Evolutionary conservation across 2,797 vertebrate genomes (phyloP).

Genomic region (Vipera latastei): DNA sequence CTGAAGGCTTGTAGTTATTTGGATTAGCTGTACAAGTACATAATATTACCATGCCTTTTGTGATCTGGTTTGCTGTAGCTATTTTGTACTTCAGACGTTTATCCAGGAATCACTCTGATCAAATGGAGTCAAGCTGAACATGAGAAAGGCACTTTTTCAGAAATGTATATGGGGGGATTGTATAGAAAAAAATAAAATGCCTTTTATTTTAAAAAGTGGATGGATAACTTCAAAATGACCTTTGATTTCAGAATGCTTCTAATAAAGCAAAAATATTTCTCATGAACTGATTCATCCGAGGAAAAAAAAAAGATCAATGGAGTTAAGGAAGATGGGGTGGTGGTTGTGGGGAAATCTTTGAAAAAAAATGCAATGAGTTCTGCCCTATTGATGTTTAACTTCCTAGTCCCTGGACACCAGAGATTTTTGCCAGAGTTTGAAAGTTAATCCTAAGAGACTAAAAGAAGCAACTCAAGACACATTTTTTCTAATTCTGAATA

Average conservation of each 20-base stretch:
- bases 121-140: slow-evolving; percentile 23
- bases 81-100: slow-evolving; percentile 46
- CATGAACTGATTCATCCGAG: slow-evolving; percentile 36
- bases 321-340: too few relatives aligned
- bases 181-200: neutral
- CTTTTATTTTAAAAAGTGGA: neutral
- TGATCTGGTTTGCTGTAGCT: slow-evolving; percentile 38
- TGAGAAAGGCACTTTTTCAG: slow-evolving; percentile 18
- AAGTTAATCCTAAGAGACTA: neutral
- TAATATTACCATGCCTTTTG: slow-evolving; percentile 39
- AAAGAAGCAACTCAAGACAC: neutral
- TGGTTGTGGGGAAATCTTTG: neutral
- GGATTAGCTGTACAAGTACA: slow-evolving; percentile 49
- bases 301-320: slow-evolving; percentile 24
- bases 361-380: neutral
- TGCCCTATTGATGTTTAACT: neutral
- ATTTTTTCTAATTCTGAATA: neutral
- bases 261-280: slow-evolving; percentile 46
- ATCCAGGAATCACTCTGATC: slow-evolving; percentile 34
- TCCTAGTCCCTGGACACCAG: neutral
- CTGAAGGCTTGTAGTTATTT: slow-evolving; percentile 44
- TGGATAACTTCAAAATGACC: slow-evolving; percentile 23
- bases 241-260: slow-evolving; percentile 18
- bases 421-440: neutral
- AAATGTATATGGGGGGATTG: slow-evolving; percentile 9